A percentile compares a stretch with the other conserved stretches of the same genome.
Conservation (phyloP, 2,888 invertebrate species). For the Malthinus flaveolus region DNA sequence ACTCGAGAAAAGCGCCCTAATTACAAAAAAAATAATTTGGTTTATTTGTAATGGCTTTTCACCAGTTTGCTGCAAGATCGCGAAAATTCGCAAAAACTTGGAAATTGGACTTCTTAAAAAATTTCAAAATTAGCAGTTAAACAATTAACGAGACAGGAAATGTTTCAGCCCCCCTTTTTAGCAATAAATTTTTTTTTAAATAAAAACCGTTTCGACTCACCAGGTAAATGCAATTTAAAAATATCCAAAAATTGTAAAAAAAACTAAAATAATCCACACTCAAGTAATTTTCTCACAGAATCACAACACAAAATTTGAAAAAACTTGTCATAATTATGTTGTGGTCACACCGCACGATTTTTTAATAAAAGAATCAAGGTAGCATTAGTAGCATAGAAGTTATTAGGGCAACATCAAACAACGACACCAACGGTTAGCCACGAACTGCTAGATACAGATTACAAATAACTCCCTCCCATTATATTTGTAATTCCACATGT, state of each 20-base stretch:
- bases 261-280: conserved; percentile 1
- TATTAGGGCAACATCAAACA: conserved; percentile 3
- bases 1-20: no score
- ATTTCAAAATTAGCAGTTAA: neutral
- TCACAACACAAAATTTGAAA: neutral
- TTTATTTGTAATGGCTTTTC: no score
- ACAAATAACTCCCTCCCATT: conserved; percentile 6
- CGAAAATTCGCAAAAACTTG: no score
- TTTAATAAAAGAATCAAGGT: neutral
- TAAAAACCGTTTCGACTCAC: neutral
- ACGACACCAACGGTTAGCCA: conserved; percentile 8
- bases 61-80: no score
- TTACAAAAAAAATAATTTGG: no score
- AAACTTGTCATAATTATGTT: neutral
- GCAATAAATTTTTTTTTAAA: neutral
- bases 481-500: conserved; percentile 15
- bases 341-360: no score
- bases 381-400: neutral
- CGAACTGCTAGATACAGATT: conserved; percentile 9
- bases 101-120: neutral
- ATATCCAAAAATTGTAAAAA: conserved; percentile 3
- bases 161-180: neutral
- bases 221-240: neutral
- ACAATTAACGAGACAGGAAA: neutral
- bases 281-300: neutral